Evolutionary conservation across 2,888 invertebrate genomes (phyloP).

Genomic region (Cyrtodaria siliqua): DNA sequence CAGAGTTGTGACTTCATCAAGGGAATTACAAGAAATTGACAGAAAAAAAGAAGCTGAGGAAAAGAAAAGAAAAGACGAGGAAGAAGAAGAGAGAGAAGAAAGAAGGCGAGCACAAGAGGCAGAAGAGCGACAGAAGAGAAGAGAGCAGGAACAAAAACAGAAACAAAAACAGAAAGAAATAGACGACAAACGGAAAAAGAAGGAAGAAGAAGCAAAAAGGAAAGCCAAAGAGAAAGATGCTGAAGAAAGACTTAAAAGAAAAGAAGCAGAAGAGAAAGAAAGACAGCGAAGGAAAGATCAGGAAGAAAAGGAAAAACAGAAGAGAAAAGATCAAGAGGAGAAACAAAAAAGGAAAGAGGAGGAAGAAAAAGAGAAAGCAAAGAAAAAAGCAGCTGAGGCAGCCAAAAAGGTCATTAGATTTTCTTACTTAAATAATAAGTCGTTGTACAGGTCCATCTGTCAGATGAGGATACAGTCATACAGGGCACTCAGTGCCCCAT

Average conservation of each 20-base stretch:
- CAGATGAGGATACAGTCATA: too few relatives aligned
- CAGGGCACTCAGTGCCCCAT: too few relatives aligned
- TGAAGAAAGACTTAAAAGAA: slow-evolving; percentile 50
- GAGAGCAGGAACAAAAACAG: slow-evolving; percentile 59
- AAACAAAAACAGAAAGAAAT: slow-evolving; percentile 59
- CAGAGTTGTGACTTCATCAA: slow-evolving; percentile 73
- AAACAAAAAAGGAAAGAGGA: slow-evolving; percentile 42
- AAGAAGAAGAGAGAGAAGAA: slow-evolving; percentile 63
- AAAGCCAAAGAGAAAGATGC: slow-evolving; percentile 47
- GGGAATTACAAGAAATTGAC: slow-evolving; percentile 70
- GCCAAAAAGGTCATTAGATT: slow-evolving; percentile 40
- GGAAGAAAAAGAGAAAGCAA: slow-evolving; percentile 38
- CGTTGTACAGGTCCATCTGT: too few relatives aligned
- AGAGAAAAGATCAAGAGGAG: slow-evolving; percentile 46
- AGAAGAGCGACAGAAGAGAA: slow-evolving; percentile 52
- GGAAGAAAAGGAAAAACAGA: slow-evolving; percentile 46
- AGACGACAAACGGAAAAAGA: slow-evolving; percentile 52
- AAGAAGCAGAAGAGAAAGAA: slow-evolving; percentile 43
- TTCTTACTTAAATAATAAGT: too few relatives aligned
- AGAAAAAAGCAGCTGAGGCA: slow-evolving; percentile 35
- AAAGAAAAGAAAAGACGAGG: slow-evolving; percentile 53
- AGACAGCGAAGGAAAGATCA: slow-evolving; percentile 30
- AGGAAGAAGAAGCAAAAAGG: slow-evolving; percentile 35
- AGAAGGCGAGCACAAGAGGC: slow-evolving; percentile 47
- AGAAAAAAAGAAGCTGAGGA: slow-evolving; percentile 70